A percentile compares a stretch with the other conserved stretches of the same genome.
These are phyloP conservation scores for Rugalucina vietnamica DNA, from an alignment of 2,888 invertebrate species.

Conservation along the genomic window DNA sequence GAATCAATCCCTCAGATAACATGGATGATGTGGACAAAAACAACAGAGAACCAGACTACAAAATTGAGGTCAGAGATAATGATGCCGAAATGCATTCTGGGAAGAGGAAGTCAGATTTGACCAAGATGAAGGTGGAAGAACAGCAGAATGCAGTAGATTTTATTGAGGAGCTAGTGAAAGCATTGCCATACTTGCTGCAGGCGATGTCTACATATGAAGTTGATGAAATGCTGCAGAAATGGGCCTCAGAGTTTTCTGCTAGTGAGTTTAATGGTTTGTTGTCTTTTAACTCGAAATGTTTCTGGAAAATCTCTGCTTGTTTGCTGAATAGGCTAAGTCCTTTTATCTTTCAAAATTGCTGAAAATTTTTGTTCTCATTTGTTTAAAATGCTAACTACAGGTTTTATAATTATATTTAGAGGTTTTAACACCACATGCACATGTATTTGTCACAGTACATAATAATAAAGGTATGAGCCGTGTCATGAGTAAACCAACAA, in stretches of 20 bases:
- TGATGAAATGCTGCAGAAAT: constrained; percentile 95
- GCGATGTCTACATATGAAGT: constrained; percentile 93
- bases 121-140: constrained; percentile 85
- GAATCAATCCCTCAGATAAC: not conserved
- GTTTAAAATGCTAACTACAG: no score
- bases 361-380: no score
- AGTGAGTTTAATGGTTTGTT: no score
- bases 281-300: no score
- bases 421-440: no score
- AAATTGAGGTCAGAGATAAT: not conserved
- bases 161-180: constrained; percentile 89
- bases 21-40: not conserved
- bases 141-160: constrained; percentile 94
- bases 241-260: constrained; percentile 95
- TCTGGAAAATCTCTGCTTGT: no score
- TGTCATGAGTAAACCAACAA: no score
- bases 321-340: no score
- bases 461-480: no score
- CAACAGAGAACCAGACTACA: not conserved
- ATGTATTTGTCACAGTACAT: no score
- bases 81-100: not conserved
- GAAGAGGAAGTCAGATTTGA: not conserved
- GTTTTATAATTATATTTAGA: no score
- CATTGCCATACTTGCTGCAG: constrained; percentile 91
- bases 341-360: no score